phyloP scores from a whole-genome alignment of 2,888 invertebrate species.

The Caenorhabditis sulstoni region DNA sequence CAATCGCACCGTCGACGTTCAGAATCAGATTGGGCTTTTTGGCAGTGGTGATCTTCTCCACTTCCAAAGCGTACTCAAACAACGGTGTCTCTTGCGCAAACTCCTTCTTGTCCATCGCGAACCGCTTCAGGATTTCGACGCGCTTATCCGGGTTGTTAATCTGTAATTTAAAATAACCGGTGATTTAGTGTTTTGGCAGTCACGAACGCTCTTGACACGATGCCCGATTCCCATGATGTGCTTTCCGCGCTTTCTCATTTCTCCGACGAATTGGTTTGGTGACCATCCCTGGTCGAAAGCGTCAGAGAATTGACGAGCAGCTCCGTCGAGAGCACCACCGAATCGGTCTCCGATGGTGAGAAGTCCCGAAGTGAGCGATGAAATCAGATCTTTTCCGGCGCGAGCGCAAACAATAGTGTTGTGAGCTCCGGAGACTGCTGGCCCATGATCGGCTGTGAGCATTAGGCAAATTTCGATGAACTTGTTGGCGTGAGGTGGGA shows the following conservation, averaged over 20 bases:
- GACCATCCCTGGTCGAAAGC: slow-evolving; percentile 88
- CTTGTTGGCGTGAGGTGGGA: slow-evolving; percentile 94
- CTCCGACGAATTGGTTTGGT: slow-evolving; percentile 98
- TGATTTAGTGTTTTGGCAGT: too few species aligned
- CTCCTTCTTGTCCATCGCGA: slow-evolving; percentile 90
- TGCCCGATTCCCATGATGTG: slow-evolving; percentile 99
- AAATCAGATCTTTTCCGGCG: slow-evolving; percentile 97
- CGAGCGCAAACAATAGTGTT: slow-evolving; percentile 90
- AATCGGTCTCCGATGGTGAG: slow-evolving; percentile 95
- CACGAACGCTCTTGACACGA: slow-evolving; percentile 86
- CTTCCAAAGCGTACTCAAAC: slow-evolving; percentile 95
- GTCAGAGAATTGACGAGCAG: slow-evolving; percentile 96
- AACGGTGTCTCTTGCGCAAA: slow-evolving; percentile 89
- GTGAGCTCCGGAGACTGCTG: slow-evolving; percentile 91
- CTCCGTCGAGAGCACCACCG: slow-evolving; percentile 98
- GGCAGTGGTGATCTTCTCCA: slow-evolving; percentile 98
- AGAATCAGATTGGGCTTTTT: slow-evolving; percentile 99
- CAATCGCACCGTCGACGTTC: slow-evolving; percentile 98
- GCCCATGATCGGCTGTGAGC: slow-evolving; percentile 98
- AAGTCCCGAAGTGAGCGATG: slow-evolving; percentile 94
- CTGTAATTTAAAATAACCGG: slow-evolving; percentile 73
- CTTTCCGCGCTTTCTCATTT: slow-evolving; percentile 95
- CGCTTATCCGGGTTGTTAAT: slow-evolving; percentile 99
- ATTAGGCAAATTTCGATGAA: slow-evolving; percentile 99
- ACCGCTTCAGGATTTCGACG: slow-evolving; percentile 94